phyloP scores from a whole-genome alignment of 1,140 invertebrate genomes.

The Drosophila bipectinata region DNA sequence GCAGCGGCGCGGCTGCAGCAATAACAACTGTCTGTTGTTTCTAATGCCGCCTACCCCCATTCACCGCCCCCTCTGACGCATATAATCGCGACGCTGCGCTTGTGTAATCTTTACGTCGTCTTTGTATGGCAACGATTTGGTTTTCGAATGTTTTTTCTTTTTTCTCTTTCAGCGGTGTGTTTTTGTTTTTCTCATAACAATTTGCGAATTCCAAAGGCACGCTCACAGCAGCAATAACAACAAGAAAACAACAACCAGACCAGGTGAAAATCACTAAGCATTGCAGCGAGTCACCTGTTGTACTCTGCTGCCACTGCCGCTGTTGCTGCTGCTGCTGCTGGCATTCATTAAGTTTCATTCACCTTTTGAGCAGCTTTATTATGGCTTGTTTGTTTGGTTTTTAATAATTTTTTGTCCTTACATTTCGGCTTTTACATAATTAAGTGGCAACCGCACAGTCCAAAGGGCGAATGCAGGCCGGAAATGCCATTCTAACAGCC shows the following conservation, averaged over 20 bases:
- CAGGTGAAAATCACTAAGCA: conserved; percentile 73
- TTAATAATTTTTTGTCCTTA: conserved; percentile 17
- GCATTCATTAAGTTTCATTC: conserved; percentile 82
- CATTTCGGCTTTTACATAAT: conserved; percentile 32
- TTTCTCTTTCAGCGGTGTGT: conserved; percentile 34
- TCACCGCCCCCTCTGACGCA: conserved; percentile 4
- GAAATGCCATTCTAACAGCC: conserved; percentile 37
- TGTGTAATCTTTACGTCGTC: conserved; percentile 74
- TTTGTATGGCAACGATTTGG: conserved; percentile 54
- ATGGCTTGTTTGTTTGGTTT: conserved; percentile 34
- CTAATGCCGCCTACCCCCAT: conserved; percentile 49
- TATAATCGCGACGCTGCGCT: conserved; percentile 72
- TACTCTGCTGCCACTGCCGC: conserved; percentile 47
- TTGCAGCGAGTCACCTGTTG: conserved; percentile 69
- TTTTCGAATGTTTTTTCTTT: conserved; percentile 47
- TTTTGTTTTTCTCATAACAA: conserved; percentile 66
- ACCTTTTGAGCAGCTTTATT: conserved; percentile 63
- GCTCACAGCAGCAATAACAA: conserved; percentile 44
- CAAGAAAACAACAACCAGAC: conserved; percentile 21
- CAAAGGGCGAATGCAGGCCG: conserved; percentile 4
- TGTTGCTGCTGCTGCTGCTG: conserved; percentile 55
- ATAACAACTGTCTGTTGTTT: conserved; percentile 41
- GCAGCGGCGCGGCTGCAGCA: conserved; percentile 25
- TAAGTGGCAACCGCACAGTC: conserved; percentile 5
- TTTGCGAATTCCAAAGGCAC: conserved; percentile 77